Percentiles rank a stretch among this genome's conserved stretches.
These are phyloP conservation scores for Lampropteryx suffumata DNA, from an alignment of 2,888 invertebrate genomes.

Conservation along the genomic window DNA sequence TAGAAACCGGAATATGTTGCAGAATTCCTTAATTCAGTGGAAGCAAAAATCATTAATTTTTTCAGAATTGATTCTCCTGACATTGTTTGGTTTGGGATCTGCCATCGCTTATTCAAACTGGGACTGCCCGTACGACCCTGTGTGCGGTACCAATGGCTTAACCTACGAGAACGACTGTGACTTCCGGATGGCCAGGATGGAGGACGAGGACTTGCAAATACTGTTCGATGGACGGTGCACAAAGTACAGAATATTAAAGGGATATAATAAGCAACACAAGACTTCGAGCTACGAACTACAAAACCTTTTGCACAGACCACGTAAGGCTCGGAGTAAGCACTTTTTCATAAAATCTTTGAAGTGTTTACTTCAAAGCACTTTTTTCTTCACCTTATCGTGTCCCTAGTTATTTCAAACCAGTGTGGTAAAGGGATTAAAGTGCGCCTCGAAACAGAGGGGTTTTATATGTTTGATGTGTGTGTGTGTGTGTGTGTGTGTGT, in stretches of 20 bases:
- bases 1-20: too few relatives aligned
- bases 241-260: not conserved
- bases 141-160: not conserved
- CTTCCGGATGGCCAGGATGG: not conserved
- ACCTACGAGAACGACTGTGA: not conserved
- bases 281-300: too few relatives aligned
- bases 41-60: not conserved
- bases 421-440: too few relatives aligned
- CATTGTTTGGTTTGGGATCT: not conserved
- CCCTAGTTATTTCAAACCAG: too few relatives aligned
- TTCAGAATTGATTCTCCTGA: slow-evolving; percentile 3
- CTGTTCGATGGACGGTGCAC: slow-evolving; percentile 1
- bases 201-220: not conserved
- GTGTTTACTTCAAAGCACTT: too few relatives aligned
- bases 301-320: not conserved
- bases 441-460: too few relatives aligned
- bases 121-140: not conserved
- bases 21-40: too few relatives aligned
- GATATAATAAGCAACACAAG: not conserved
- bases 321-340: not conserved
- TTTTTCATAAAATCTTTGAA: too few relatives aligned
- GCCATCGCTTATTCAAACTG: not conserved
- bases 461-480: too few relatives aligned
- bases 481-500: too few relatives aligned
- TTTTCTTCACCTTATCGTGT: too few relatives aligned